These are phyloP conservation scores for Meliscaeva auricollis DNA, from an alignment of 2,888 invertebrate genomes.

Conservation along the genomic window DNA sequence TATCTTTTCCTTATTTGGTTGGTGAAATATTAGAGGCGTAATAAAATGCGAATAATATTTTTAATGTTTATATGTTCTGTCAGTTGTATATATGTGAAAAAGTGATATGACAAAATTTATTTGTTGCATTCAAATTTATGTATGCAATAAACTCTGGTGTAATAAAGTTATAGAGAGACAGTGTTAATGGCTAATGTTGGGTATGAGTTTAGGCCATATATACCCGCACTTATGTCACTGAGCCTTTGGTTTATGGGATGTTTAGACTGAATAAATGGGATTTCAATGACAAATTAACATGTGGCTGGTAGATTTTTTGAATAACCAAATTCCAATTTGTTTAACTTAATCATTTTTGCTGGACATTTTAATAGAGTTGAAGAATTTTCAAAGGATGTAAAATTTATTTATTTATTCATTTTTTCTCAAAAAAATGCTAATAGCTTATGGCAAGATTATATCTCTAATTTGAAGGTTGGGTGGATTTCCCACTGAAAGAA, in stretches of 20 bases:
- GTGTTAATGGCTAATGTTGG: not conserved
- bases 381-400: too few species aligned
- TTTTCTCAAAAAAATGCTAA: too few species aligned
- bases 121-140: slow-evolving; percentile 21
- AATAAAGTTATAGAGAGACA: not conserved
- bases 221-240: not conserved
- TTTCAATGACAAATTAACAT: slow-evolving; percentile 21
- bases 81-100: slow-evolving; percentile 12
- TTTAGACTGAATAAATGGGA: not conserved
- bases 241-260: not conserved
- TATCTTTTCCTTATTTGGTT: not conserved
- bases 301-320: not conserved
- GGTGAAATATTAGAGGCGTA: slow-evolving; percentile 16
- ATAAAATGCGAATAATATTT: slow-evolving; percentile 34
- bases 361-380: too few species aligned
- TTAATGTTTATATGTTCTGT: slow-evolving; percentile 10
- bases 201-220: not conserved
- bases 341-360: too few species aligned
- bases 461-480: too few species aligned
- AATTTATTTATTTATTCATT: too few species aligned
- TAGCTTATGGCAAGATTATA: too few species aligned
- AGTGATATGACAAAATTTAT: slow-evolving; percentile 31
- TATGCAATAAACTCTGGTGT: not conserved
- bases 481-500: too few species aligned
- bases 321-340: not conserved